A percentile compares a stretch with the other conserved stretches of the same genome.
Evolutionary conservation across 2,888 invertebrate genomes (phyloP).

Genomic region (Eustalomyia histrio): DNA sequence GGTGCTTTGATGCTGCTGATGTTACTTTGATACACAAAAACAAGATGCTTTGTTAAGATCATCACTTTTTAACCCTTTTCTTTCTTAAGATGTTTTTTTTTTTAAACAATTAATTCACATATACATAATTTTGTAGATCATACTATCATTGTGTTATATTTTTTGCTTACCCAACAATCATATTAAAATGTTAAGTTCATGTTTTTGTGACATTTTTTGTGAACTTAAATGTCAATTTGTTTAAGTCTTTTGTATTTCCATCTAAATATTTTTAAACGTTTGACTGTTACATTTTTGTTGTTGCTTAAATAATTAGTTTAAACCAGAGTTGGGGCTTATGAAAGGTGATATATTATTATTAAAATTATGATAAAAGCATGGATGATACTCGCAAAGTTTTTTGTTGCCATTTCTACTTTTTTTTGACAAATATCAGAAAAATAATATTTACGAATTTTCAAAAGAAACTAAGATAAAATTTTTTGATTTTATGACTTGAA

Average conservation of each 20-base stretch:
- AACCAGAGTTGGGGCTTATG: background rate
- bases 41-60: slow-evolving; percentile 45
- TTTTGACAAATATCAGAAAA: too few relatives aligned
- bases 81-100: slow-evolving; percentile 6
- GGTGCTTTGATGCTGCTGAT: slow-evolving; percentile 40
- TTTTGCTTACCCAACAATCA: slow-evolving; percentile 60
- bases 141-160: slow-evolving; percentile 39
- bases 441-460: too few relatives aligned
- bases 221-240: slow-evolving; percentile 61
- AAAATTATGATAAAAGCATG: too few relatives aligned
- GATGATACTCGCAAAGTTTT: too few relatives aligned
- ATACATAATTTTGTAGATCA: slow-evolving; percentile 45
- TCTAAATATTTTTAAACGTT: slow-evolving; percentile 16
- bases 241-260: slow-evolving; percentile 41
- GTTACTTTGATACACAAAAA: slow-evolving; percentile 17
- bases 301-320: slow-evolving; percentile 19
- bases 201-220: slow-evolving; percentile 63
- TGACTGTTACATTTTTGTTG: slow-evolving; percentile 23
- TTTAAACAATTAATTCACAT: slow-evolving; percentile 56
- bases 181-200: slow-evolving; percentile 62
- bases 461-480: too few relatives aligned
- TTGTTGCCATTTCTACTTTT: too few relatives aligned
- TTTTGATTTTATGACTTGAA: too few relatives aligned
- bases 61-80: slow-evolving; percentile 54
- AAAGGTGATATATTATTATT: too few relatives aligned